Percentiles rank a stretch among this genome's conserved stretches.
phyloP scores from a whole-genome alignment of 2,113 vertebrate species.

The Tauraco erythrolophus region DNA sequence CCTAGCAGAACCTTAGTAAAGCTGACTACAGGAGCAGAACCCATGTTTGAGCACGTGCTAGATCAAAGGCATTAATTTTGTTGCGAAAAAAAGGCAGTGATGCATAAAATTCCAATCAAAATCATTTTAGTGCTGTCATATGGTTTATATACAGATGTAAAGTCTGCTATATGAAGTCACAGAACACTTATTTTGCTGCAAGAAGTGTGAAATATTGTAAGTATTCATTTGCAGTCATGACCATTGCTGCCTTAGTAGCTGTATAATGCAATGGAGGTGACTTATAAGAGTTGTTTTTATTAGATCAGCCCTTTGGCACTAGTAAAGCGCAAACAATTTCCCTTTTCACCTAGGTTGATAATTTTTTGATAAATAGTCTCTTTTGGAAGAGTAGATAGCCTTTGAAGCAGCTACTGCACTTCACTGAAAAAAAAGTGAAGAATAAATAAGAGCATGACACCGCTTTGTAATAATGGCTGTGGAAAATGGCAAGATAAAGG shows the following conservation, averaged over 20 bases:
- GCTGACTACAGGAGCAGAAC: not conserved
- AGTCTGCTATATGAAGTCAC: not conserved
- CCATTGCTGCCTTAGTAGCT: not conserved
- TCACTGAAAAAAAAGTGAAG: not conserved
- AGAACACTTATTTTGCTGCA: not conserved
- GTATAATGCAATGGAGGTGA: not conserved
- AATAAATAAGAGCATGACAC: not conserved
- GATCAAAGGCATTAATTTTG: not conserved
- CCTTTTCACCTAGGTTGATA: not conserved
- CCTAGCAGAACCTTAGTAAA: not conserved
- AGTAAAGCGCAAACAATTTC: conserved; percentile 1
- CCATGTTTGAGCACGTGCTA: not conserved
- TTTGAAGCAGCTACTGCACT: not conserved
- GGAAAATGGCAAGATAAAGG: not conserved
- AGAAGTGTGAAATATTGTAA: not conserved
- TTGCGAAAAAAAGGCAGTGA: not conserved
- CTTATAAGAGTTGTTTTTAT: not conserved
- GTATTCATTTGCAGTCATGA: not conserved
- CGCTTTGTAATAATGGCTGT: not conserved
- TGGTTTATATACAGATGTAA: not conserved
- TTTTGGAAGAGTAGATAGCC: not conserved
- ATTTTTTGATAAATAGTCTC: conserved; percentile 30
- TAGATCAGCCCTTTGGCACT: conserved; percentile 1
- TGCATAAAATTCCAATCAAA: not conserved
- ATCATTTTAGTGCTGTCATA: not conserved